Conservation (phyloP, 1,140 invertebrate genomes). For the Dreissena rostriformis region DNA sequence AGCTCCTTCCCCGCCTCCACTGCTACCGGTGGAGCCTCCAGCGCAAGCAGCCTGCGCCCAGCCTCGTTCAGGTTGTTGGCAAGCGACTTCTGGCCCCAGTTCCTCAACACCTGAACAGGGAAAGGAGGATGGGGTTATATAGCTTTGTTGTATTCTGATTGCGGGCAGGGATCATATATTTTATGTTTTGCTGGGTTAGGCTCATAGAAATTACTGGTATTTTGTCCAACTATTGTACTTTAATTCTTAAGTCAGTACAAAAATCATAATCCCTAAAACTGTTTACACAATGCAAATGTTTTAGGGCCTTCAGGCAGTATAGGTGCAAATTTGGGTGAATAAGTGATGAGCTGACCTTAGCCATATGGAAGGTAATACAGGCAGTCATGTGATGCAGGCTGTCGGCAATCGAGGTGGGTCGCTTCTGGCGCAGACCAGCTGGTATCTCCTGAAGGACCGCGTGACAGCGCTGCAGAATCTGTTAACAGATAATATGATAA, state of each 20-base stretch:
- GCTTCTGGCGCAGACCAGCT: conserved; percentile 73
- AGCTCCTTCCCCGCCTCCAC: conserved; percentile 44
- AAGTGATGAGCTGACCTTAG: conserved; percentile 69
- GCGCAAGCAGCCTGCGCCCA: conserved; percentile 73
- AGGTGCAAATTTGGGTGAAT: no score
- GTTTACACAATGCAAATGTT: no score
- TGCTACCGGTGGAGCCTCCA: conserved; percentile 62
- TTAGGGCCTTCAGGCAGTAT: no score
- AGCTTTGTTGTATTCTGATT: no score
- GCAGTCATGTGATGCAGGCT: conserved; percentile 81
- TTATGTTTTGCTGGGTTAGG: no score
- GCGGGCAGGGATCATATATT: no score
- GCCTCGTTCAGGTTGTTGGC: conserved; percentile 77
- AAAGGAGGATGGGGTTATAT: no score
- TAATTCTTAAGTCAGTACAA: no score
- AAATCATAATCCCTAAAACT: no score
- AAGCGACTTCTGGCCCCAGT: conserved; percentile 77
- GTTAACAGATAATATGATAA: background rate
- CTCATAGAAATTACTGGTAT: no score
- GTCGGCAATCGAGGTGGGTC: conserved; percentile 74
- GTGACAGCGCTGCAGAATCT: conserved; percentile 78
- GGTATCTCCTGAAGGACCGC: conserved; percentile 79
- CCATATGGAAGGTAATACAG: conserved; percentile 79
- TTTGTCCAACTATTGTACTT: no score
- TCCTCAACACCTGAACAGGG: conserved; percentile 70